Conservation (phyloP, 2,113 vertebrate species). For the Odobenus rosmarus region DNA sequence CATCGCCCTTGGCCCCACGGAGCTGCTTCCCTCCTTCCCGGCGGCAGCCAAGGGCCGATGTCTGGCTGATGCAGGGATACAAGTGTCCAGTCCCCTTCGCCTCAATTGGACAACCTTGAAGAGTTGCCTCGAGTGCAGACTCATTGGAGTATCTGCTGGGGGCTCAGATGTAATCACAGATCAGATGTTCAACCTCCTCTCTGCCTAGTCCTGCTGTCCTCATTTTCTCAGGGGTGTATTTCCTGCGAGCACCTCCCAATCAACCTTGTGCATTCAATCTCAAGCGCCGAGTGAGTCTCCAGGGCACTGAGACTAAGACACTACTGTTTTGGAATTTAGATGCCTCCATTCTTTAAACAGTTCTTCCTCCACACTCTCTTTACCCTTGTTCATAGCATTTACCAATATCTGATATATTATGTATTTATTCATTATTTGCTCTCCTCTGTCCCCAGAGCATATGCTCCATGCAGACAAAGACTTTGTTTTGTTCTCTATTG, state of each 20-base stretch:
- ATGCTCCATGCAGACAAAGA: neutral
- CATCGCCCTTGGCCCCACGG: neutral
- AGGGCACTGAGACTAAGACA: neutral
- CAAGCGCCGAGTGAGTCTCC: neutral
- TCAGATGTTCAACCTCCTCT: neutral
- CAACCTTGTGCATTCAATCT: neutral
- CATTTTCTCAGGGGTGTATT: neutral
- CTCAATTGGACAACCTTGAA: neutral
- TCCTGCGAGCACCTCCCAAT: neutral
- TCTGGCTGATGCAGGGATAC: rapidly evolving
- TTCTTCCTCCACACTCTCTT: neutral
- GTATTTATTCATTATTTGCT: neutral
- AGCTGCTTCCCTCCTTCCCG: neutral
- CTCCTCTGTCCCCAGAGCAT: neutral
- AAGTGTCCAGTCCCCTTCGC: neutral
- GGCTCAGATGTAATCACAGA: neutral
- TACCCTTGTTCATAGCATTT: neutral
- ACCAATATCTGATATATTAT: neutral
- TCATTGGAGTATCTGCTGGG: neutral
- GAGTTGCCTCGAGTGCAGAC: neutral
- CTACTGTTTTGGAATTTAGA: neutral
- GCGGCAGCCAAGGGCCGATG: rapidly evolving
- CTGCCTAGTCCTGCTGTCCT: neutral
- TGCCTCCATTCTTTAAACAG: neutral
- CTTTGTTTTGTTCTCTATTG: neutral